These are phyloP conservation scores for Drosophila fuyamai DNA, from an alignment of 1,140 invertebrate genomes.

Conservation along the genomic window DNA sequence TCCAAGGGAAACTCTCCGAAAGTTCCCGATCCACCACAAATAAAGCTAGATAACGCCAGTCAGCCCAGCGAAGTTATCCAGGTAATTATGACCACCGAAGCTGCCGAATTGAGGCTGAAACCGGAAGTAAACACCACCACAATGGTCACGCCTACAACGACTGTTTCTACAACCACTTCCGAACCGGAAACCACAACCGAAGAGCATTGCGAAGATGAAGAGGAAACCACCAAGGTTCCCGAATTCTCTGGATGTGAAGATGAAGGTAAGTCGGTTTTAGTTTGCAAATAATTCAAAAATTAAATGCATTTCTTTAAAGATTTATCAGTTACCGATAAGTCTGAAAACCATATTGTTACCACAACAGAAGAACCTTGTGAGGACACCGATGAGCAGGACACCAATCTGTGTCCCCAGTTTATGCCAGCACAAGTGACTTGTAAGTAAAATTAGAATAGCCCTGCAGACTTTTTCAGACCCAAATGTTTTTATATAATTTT, in stretches of 20 bases:
- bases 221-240: constrained; percentile 24
- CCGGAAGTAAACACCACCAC: constrained; percentile 25
- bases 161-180: constrained; percentile 16
- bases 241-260: constrained; percentile 12
- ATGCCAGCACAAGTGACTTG: constrained; percentile 31
- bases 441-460: constrained; percentile 11
- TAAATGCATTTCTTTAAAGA: not conserved
- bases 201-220: constrained; percentile 31
- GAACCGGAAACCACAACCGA: constrained; percentile 35
- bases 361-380: constrained; percentile 41
- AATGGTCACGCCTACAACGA: constrained; percentile 7
- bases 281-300: too few species aligned
- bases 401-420: constrained; percentile 65
- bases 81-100: constrained; percentile 43
- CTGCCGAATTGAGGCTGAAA: constrained; percentile 10
- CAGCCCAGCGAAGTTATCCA: constrained; percentile 59
- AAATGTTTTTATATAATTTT: too few species aligned
- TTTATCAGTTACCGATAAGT: not conserved
- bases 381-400: constrained; percentile 54
- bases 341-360: not conserved
- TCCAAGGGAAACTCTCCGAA: not conserved
- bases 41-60: constrained; percentile 55
- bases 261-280: constrained; percentile 14
- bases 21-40: constrained; percentile 59
- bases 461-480: too few species aligned